Evolutionary conservation across 2,888 invertebrate species (phyloP), one percentile per base, ranked within the genome.

Genomic region (Lymantria monacha): DNA sequence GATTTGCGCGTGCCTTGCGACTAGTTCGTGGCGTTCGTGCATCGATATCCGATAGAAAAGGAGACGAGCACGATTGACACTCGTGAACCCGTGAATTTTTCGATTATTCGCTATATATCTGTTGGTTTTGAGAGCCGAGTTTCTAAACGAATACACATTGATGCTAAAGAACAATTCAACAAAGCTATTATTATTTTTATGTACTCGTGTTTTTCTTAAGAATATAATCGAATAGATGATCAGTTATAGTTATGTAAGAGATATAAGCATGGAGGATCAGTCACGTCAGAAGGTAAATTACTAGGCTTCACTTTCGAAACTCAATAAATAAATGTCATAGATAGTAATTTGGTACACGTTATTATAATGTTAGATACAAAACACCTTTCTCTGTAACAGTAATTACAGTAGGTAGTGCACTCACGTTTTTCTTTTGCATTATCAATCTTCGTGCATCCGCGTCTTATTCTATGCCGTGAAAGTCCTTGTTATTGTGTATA

Each of bases 11-110:
- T 68, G 72, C 63, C 59, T 55, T 60, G n/a, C 57, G 54, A 58
- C 62, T 57, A 76, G 70, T 79, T 87, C 87, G 85, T 87, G 87
- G 59, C 74, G 66, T 79, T 87, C 87, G 85, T 87, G 88, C 79
- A 68, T 73, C 71, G 82, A 87, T 86, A 76, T 66, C 73, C 72
- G 84, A 87, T 87, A 84, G 74, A 81, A 81, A 74, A 72, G 77
- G 72, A 81, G 82, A 80, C 75, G 79, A 77, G 78, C 87, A 85
- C 83, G 83, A 83, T 80, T 77, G 78, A 74, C 79, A 79, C 73
- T 71, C 66, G 72, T 84, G 84, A 83, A 81, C 80, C 74, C 69
- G 53, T 1, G 10, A 5, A 33, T 9, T 10, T 33, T 33, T 33
- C 10, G 10, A 33, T 33, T 33, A 33, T 33, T 8, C 33, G 33